These are phyloP conservation scores for Tetranychus urticae DNA, from an alignment of 1,140 invertebrate species.

Conservation along the genomic window DNA sequence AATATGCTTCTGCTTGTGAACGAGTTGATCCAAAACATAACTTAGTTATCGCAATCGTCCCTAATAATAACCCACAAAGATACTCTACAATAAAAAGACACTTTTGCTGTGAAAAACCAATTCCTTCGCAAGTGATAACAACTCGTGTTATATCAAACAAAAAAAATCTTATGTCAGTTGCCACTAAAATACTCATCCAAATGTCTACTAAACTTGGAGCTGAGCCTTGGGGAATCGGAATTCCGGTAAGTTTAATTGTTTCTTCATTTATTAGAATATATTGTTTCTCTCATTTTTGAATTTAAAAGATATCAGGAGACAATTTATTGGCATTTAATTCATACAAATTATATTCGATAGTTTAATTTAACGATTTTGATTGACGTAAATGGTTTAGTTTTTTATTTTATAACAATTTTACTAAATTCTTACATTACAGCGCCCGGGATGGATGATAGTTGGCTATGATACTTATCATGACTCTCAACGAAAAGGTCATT, in stretches of 20 bases:
- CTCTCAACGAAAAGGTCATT: slow-evolving; percentile 12
- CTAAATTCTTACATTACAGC: background rate
- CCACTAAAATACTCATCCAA: slow-evolving; percentile 45
- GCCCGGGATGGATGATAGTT: slow-evolving; percentile 20
- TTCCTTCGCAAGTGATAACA: slow-evolving; percentile 40
- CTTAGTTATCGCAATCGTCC: slow-evolving; percentile 35
- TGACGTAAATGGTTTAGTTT: too few relatives aligned
- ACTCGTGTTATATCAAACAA: slow-evolving; percentile 19
- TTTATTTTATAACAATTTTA: background rate
- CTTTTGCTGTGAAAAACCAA: slow-evolving; percentile 37
- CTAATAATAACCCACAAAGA: slow-evolving; percentile 38
- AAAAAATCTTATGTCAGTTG: slow-evolving; percentile 32
- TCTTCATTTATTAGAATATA: background rate
- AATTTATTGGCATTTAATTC: too few relatives aligned
- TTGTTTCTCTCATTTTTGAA: too few relatives aligned
- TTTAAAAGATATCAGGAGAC: too few relatives aligned
- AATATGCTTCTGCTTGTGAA: background rate
- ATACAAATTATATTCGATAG: too few relatives aligned
- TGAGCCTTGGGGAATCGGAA: slow-evolving; percentile 28
- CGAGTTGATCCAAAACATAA: background rate
- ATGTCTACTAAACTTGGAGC: slow-evolving; percentile 34
- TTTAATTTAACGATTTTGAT: too few relatives aligned
- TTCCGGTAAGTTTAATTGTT: slow-evolving; percentile 18
- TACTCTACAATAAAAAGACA: slow-evolving; percentile 53
- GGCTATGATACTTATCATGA: slow-evolving; percentile 30